Conservation (phyloP, 2,888 invertebrate species). For the Dichetophora obliterata region DNA sequence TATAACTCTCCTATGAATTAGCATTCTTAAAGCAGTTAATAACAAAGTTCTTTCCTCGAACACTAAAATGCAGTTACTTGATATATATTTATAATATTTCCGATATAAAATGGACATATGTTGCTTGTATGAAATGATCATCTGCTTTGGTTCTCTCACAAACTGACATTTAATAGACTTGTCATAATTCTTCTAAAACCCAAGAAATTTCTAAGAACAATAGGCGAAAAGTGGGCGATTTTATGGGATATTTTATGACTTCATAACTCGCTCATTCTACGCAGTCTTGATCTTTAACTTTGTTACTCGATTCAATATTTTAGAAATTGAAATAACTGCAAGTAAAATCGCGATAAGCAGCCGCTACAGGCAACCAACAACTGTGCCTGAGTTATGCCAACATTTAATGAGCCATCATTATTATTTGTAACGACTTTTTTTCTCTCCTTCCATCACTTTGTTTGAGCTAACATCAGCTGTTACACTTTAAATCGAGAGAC, state of each 20-base stretch:
- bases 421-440: constrained; percentile 26
- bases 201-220: neutral
- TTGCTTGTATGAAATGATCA: neutral
- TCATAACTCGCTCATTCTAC: constrained; percentile 3
- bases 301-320: neutral
- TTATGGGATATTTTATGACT: constrained; percentile 27
- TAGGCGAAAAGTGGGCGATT: constrained; percentile 7
- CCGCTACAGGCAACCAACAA: neutral
- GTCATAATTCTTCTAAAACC: neutral
- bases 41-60: too few species aligned
- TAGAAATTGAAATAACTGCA: constrained; percentile 18
- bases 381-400: neutral
- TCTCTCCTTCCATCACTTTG: constrained; percentile 15
- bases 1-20: too few species aligned
- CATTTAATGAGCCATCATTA: constrained; percentile 33
- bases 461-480: constrained; percentile 20
- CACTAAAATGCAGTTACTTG: too few species aligned
- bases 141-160: neutral
- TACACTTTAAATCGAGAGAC: neutral
- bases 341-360: constrained; percentile 11
- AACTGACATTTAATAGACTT: neutral
- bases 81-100: too few species aligned
- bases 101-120: too few species aligned
- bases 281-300: neutral
- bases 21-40: too few species aligned